Conservation (phyloP, 2,888 invertebrate genomes). For the Chymomyza fuscimana region DNA sequence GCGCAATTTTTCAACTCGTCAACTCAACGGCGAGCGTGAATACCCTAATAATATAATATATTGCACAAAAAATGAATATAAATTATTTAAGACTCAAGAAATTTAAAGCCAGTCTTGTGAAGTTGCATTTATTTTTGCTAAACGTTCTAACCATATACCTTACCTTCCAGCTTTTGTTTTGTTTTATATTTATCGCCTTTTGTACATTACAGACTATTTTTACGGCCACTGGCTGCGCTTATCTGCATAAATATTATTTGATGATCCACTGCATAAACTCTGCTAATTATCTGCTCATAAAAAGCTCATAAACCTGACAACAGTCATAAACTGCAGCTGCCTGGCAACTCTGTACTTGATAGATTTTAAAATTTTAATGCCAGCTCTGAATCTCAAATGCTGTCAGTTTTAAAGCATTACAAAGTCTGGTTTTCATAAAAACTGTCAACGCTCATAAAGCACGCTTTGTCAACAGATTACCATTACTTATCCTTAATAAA, state of each 20-base stretch:
- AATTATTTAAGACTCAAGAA: too few species aligned
- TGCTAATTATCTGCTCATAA: background rate
- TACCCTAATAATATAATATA: too few species aligned
- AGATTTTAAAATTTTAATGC: conserved; percentile 9
- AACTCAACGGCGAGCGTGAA: too few species aligned
- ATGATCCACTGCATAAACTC: background rate
- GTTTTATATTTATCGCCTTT: too few species aligned
- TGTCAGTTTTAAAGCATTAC: background rate
- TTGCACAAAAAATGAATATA: too few species aligned
- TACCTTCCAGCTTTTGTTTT: too few species aligned
- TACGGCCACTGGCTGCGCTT: background rate
- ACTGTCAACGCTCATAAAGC: conserved; percentile 10
- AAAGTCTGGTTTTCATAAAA: background rate
- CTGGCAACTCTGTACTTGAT: background rate
- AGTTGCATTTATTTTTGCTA: too few species aligned
- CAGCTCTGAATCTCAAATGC: conserved; percentile 5
- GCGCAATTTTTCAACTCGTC: too few species aligned
- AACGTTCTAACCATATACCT: too few species aligned
- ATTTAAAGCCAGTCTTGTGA: too few species aligned
- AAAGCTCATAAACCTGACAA: background rate
- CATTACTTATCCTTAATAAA: background rate
- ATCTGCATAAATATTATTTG: background rate
- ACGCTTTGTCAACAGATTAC: background rate
- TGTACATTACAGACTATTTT: too few species aligned
- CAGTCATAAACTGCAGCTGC: background rate